Conservation (phyloP, 2,888 invertebrate genomes). For the Parasteatoda lunata region DNA sequence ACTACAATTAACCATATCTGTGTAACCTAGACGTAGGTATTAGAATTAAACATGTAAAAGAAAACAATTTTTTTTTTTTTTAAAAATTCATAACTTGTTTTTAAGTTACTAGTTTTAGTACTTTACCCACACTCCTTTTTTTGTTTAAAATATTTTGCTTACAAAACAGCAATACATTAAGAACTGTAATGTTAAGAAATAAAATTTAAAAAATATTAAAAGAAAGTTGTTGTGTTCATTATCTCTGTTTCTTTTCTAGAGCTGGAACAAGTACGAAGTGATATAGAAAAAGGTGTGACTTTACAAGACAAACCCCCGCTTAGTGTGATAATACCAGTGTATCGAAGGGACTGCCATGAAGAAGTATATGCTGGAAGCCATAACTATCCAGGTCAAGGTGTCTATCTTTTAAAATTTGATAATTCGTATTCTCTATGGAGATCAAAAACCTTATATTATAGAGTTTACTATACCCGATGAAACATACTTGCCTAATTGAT, state of each 20-base stretch:
- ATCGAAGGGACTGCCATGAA: constrained; percentile 95
- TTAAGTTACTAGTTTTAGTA: no score
- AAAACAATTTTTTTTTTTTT: no score
- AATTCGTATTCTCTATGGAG: constrained; percentile 99
- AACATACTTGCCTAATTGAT: constrained; percentile 4
- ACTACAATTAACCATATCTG: no score
- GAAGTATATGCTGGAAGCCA: constrained; percentile 99
- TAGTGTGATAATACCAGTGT: constrained; percentile 94
- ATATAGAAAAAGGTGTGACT: constrained; percentile 47
- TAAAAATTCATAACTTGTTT: no score
- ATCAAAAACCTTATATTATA: constrained; percentile 98
- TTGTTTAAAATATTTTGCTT: no score
- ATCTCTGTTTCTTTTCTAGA: constrained; percentile 19
- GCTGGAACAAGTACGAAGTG: constrained; percentile 25
- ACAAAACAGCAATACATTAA: no score
- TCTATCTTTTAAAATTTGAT: constrained; percentile 98
- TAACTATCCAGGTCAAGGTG: constrained; percentile 96
- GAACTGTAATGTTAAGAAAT: no score
- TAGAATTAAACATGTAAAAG: no score
- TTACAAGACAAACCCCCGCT: constrained; percentile 78
- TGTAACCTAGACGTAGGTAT: no score
- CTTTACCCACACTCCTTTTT: no score
- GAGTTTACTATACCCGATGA: constrained; percentile 94
- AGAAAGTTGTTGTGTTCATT: no score
- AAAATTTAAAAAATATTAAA: no score